Evolutionary conservation across 2,113 vertebrate genomes (phyloP).

Genomic region (rat (Rattus norvegicus)): DNA sequence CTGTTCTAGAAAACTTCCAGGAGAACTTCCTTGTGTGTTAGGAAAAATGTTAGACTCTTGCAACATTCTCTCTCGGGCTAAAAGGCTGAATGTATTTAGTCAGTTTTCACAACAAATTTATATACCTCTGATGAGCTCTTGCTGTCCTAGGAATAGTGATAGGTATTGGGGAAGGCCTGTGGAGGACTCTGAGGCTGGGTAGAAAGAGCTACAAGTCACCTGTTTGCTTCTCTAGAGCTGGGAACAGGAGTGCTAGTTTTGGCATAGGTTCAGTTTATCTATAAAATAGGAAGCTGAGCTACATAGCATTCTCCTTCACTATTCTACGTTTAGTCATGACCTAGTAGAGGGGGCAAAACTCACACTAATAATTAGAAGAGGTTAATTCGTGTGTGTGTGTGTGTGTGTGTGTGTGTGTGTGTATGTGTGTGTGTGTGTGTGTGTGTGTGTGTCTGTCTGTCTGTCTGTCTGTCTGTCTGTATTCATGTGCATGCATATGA

Average conservation of each 20-base stretch:
- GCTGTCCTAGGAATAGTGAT: background rate
- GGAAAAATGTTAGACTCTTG: background rate
- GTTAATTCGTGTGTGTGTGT: background rate
- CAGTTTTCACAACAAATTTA: background rate
- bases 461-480: background rate
- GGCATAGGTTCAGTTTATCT: background rate
- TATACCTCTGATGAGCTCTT: background rate
- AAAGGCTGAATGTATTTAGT: background rate
- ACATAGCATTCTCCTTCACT: background rate
- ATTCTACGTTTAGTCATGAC: background rate
- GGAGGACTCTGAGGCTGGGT: background rate
- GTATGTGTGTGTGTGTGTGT: background rate
- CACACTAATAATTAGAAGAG: slow-evolving; percentile 31
- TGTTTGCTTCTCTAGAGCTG: slow-evolving; percentile 19
- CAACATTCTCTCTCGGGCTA: background rate
- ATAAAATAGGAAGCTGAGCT: slow-evolving; percentile 45
- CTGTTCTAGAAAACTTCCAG: background rate
- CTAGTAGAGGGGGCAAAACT: background rate
- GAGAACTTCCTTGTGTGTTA: background rate
- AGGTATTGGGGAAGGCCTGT: background rate
- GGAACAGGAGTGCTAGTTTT: slow-evolving; percentile 33
- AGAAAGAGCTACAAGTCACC: background rate
- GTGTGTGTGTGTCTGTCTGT: background rate
- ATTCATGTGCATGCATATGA: too few species aligned
- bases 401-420: background rate